Evolutionary conservation across 2,797 vertebrate genomes (phyloP).

Genomic region (Gadopsis marmoratus): DNA sequence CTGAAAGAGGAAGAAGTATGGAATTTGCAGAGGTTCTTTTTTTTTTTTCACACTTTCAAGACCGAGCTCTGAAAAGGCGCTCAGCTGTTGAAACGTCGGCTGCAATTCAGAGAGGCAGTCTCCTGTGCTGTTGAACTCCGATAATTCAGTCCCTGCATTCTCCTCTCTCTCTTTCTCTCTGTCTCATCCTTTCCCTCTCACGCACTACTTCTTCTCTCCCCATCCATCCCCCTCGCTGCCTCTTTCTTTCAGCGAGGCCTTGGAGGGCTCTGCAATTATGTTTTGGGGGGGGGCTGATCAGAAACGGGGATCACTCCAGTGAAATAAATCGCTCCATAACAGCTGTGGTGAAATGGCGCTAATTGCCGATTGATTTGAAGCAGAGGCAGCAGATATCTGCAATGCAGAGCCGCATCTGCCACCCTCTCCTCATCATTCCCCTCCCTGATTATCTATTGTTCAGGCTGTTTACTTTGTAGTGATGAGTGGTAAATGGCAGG

Average conservation of each 20-base stretch:
- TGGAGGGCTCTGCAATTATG: slow-evolving; percentile 79
- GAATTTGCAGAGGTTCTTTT: slow-evolving; percentile 15
- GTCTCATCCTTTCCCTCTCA: slow-evolving; percentile 49
- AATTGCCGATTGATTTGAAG: slow-evolving; percentile 89
- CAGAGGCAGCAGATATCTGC: slow-evolving; percentile 82
- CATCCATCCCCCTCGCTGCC: slow-evolving; percentile 41
- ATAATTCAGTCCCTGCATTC: slow-evolving; percentile 66
- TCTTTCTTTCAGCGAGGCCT: slow-evolving; percentile 65
- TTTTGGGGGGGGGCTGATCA: slow-evolving; percentile 61
- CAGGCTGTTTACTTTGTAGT: slow-evolving; percentile 85
- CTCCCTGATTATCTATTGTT: slow-evolving; percentile 88
- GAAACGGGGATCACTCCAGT: slow-evolving; percentile 81
- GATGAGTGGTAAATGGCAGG: slow-evolving; percentile 85
- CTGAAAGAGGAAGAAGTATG: slow-evolving; percentile 24
- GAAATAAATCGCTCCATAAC: slow-evolving; percentile 82
- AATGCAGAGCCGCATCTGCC: slow-evolving; percentile 82
- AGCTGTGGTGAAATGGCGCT: slow-evolving; percentile 88
- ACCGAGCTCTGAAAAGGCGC: slow-evolving; percentile 36
- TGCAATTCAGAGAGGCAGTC: slow-evolving; percentile 57
- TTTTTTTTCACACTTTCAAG: slow-evolving; percentile 45
- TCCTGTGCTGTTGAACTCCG: slow-evolving; percentile 66
- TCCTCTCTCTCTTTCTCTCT: slow-evolving; percentile 20
- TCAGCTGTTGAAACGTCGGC: slow-evolving; percentile 60
- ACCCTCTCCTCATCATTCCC: slow-evolving; percentile 74
- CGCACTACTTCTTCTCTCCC: slow-evolving; percentile 52